Conservation (phyloP, 2,888 invertebrate species). For the Oxytorus armatus region DNA sequence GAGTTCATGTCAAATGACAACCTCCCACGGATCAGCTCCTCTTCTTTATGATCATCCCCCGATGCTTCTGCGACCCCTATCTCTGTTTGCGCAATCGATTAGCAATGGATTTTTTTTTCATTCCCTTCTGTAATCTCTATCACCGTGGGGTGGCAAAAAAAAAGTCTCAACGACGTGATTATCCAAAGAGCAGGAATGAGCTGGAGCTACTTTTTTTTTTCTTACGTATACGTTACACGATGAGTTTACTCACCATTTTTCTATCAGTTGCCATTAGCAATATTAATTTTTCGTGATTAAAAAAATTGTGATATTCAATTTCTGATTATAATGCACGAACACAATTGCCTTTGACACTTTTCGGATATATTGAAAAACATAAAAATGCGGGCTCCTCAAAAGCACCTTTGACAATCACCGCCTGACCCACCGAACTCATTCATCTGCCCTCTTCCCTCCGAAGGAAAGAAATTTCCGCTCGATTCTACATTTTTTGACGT, state of each 20-base stretch:
- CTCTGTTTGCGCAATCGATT: slow-evolving; percentile 73
- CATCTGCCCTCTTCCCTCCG: slow-evolving; percentile 38
- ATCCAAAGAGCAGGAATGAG: slow-evolving; percentile 33
- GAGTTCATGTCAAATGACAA: slow-evolving; percentile 81
- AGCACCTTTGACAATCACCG: slow-evolving; percentile 9
- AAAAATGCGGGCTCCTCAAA: slow-evolving; percentile 37
- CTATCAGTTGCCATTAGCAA: too few relatives aligned
- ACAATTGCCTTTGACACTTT: not conserved
- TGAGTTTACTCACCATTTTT: too few relatives aligned
- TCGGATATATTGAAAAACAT: not conserved
- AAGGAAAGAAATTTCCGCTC: slow-evolving; percentile 4
- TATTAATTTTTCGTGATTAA: too few relatives aligned
- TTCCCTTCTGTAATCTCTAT: slow-evolving; percentile 7
- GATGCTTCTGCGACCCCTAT: slow-evolving; percentile 68
- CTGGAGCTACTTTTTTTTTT: slow-evolving; percentile 41
- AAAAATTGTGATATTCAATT: not conserved
- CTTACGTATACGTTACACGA: not conserved
- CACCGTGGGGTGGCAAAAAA: slow-evolving; percentile 30
- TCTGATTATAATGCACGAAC: not conserved
- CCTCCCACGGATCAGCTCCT: slow-evolving; percentile 78
- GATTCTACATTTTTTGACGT: not conserved
- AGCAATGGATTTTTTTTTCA: slow-evolving; percentile 42
- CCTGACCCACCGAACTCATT: slow-evolving; percentile 34
- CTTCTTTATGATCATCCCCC: slow-evolving; percentile 77
- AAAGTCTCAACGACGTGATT: slow-evolving; percentile 19